Evolutionary conservation across 2,888 invertebrate genomes (phyloP).

Genomic region (Tenthredo amoena): DNA sequence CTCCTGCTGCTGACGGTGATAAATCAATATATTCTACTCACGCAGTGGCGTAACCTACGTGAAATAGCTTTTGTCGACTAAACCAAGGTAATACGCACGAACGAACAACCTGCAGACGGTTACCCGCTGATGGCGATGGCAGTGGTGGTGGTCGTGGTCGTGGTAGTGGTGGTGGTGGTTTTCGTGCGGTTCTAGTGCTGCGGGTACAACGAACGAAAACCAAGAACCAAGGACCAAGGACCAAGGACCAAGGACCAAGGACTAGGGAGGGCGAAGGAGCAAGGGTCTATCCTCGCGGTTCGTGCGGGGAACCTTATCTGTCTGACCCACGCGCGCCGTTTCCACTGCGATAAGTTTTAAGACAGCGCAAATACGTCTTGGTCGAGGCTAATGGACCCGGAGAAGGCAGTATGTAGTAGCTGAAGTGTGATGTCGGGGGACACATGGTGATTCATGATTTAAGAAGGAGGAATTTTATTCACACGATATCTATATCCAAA

Average conservation of each 20-base stretch:
- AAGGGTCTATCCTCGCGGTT: not conserved
- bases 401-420: not conserved
- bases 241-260: not conserved
- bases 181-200: not conserved
- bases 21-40: slow-evolving; percentile 75
- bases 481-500: not conserved
- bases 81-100: slow-evolving; percentile 38
- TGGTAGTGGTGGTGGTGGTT: not conserved
- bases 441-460: not conserved
- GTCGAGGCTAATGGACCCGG: slow-evolving; percentile 31
- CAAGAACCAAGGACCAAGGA: not conserved
- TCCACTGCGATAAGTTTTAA: slow-evolving; percentile 49
- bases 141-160: not conserved
- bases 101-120: slow-evolving; percentile 13
- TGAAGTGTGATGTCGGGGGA: not conserved
- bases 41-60: slow-evolving; percentile 67
- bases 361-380: slow-evolving; percentile 44
- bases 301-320: slow-evolving; percentile 28
- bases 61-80: slow-evolving; percentile 50
- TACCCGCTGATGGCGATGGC: not conserved
- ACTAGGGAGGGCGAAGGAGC: not conserved
- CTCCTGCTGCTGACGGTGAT: slow-evolving; percentile 60
- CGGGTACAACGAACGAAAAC: slow-evolving; percentile 11
- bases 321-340: slow-evolving; percentile 52
- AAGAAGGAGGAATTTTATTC: not conserved